Percentiles rank a stretch among this genome's conserved stretches.
phyloP scores from a whole-genome alignment of 2,113 vertebrate species.

The Saguinus midas region DNA sequence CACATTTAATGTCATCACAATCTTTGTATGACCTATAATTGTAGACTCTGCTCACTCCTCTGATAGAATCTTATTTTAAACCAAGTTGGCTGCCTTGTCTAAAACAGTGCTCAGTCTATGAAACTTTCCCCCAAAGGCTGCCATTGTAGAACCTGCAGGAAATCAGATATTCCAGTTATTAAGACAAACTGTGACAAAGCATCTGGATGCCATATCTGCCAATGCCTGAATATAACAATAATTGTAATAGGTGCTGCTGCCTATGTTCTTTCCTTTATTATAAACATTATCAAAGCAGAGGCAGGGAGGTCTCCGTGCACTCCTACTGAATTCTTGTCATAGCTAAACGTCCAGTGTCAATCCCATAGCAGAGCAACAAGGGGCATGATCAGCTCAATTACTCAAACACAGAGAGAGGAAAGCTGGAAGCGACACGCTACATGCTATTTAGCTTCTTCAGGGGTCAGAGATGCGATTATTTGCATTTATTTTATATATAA shows the following conservation, averaged over 20 bases:
- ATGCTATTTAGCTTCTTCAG: neutral
- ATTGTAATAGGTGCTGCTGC: slow-evolving; percentile 65
- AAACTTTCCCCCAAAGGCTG: slow-evolving; percentile 64
- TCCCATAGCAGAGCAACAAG: slow-evolving; percentile 39
- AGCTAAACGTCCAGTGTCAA: slow-evolving; percentile 43
- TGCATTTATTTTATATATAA: neutral
- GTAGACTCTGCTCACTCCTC: slow-evolving; percentile 58
- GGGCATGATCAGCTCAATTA: slow-evolving; percentile 21
- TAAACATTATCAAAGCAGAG: slow-evolving; percentile 77
- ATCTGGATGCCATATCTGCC: slow-evolving; percentile 70
- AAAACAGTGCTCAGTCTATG: slow-evolving; percentile 62
- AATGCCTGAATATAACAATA: slow-evolving; percentile 76
- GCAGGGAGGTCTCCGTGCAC: slow-evolving; percentile 42
- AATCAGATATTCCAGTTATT: slow-evolving; percentile 79
- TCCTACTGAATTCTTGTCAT: slow-evolving; percentile 50
- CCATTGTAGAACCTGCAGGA: slow-evolving; percentile 63
- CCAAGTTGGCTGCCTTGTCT: slow-evolving; percentile 64
- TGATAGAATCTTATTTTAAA: slow-evolving; percentile 77
- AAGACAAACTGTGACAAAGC: slow-evolving; percentile 77
- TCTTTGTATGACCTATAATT: slow-evolving; percentile 73
- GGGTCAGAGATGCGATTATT: neutral
- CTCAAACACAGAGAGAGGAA: slow-evolving; percentile 56
- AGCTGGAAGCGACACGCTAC: neutral
- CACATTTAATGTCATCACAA: slow-evolving; percentile 55
- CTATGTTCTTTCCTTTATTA: slow-evolving; percentile 63